Conservation (phyloP, 1,140 invertebrate genomes). For the Palaemon carinicauda region DNA sequence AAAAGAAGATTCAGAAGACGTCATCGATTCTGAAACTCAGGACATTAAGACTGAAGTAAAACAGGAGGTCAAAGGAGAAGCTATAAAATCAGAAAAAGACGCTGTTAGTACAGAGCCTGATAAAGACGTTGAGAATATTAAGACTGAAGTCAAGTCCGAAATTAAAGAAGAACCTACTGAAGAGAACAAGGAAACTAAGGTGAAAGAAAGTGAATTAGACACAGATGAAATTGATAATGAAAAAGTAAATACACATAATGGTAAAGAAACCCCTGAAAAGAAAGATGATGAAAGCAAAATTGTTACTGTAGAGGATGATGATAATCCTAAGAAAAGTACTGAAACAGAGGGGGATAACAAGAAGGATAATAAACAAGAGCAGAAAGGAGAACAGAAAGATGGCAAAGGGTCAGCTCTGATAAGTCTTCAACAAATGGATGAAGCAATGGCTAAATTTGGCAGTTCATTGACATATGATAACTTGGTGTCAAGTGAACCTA, state of each 20-base stretch:
- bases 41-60: not conserved
- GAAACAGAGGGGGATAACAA: slow-evolving; percentile 59
- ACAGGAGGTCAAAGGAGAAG: not conserved
- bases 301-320: slow-evolving; percentile 12
- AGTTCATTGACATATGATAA: slow-evolving; percentile 56
- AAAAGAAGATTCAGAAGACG: not conserved
- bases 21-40: not conserved
- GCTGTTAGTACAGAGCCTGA: not conserved
- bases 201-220: not conserved
- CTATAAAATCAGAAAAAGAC: not conserved
- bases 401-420: slow-evolving; percentile 42
- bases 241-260: not conserved
- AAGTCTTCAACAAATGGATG: slow-evolving; percentile 61
- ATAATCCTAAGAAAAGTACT: not conserved
- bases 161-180: not conserved
- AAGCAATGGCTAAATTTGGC: slow-evolving; percentile 60
- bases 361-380: slow-evolving; percentile 66
- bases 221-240: not conserved
- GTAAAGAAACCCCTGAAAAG: slow-evolving; percentile 3
- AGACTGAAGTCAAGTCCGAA: slow-evolving; percentile 3
- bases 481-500: slow-evolving; percentile 58
- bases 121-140: not conserved
- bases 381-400: slow-evolving; percentile 67
- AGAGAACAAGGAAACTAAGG: not conserved
- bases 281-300: not conserved